Evolutionary conservation across 2,888 invertebrate species (phyloP).

Genomic region (Tanaodytes sp.): DNA sequence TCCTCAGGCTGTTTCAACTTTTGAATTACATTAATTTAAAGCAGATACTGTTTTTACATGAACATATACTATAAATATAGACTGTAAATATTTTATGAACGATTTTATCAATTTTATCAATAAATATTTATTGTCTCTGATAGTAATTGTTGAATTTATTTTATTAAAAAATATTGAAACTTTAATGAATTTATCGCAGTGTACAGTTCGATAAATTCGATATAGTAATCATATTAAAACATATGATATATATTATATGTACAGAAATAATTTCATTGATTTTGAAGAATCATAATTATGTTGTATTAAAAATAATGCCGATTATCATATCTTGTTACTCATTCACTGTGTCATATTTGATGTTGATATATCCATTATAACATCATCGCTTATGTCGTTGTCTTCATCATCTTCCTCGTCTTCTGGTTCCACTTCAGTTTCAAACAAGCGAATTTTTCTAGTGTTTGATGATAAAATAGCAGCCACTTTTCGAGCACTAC

Average conservation of each 20-base stretch:
- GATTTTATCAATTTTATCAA: slow-evolving; percentile 38
- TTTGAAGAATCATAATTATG: too few species aligned
- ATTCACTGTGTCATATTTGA: slow-evolving; percentile 42
- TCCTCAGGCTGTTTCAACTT: too few species aligned
- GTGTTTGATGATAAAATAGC: slow-evolving; percentile 86
- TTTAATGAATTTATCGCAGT: too few species aligned
- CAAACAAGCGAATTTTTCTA: slow-evolving; percentile 88
- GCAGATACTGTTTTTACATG: slow-evolving; percentile 27
- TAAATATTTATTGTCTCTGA: slow-evolving; percentile 33
- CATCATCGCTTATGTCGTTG: slow-evolving; percentile 61
- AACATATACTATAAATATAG: slow-evolving; percentile 42
- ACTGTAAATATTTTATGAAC: slow-evolving; percentile 53
- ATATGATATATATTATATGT: too few species aligned
- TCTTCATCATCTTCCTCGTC: slow-evolving; percentile 83
- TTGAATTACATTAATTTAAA: too few species aligned
- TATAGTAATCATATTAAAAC: too few species aligned
- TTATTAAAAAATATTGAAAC: too few species aligned
- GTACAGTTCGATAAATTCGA: too few species aligned
- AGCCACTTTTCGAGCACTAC: slow-evolving; percentile 87
- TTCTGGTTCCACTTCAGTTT: slow-evolving; percentile 94
- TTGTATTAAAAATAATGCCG: too few species aligned
- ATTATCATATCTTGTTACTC: background rate
- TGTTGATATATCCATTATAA: slow-evolving; percentile 60
- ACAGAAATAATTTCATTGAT: too few species aligned
- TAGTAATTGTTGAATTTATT: background rate